Evolutionary conservation across 2,113 vertebrate genomes (phyloP).

Genomic region (Cyrtonyx montezumae): DNA sequence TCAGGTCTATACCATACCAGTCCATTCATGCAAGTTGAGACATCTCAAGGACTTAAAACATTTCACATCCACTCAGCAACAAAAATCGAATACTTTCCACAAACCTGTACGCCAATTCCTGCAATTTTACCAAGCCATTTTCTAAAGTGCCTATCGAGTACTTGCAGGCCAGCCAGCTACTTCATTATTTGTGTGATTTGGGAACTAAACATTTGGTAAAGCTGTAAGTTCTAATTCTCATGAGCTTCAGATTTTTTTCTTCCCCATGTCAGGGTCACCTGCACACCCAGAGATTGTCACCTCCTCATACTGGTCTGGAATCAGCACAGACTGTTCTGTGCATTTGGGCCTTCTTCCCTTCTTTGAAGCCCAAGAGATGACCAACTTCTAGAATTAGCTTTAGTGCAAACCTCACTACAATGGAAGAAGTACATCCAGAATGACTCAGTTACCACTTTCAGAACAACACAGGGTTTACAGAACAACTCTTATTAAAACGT

Average conservation of each 20-base stretch:
- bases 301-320: neutral
- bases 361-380: neutral
- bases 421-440: neutral
- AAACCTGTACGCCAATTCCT: neutral
- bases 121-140: neutral
- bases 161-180: constrained; percentile 17
- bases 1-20: neutral
- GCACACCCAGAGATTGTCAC: neutral
- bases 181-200: neutral
- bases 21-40: neutral
- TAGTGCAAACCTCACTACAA: neutral
- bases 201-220: constrained; percentile 31
- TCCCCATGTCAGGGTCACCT: neutral
- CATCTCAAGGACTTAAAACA: neutral
- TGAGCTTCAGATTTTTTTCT: neutral
- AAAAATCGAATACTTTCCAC: neutral
- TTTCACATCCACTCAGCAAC: neutral
- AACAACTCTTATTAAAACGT: neutral
- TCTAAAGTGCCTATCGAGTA: neutral
- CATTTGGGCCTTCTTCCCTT: neutral
- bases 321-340: neutral
- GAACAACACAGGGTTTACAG: neutral
- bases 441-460: neutral
- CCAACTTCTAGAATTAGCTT: neutral
- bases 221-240: neutral